Conservation (phyloP, 1,140 invertebrate genomes). For the Neuroterus valhalla region DNA sequence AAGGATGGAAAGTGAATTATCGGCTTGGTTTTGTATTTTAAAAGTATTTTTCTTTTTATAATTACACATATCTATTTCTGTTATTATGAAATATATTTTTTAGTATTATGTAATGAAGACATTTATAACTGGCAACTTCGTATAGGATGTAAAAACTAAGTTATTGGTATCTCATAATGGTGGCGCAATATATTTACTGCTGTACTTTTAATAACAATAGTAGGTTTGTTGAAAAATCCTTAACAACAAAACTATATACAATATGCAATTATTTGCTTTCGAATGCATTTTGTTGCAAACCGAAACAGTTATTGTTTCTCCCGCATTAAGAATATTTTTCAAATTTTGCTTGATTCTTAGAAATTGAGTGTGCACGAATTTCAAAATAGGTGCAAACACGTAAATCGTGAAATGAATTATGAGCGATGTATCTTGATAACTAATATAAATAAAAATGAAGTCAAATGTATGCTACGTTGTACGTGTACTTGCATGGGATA, state of each 20-base stretch:
- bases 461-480: constrained; percentile 22
- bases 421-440: background rate
- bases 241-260: constrained; percentile 4
- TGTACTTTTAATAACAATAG: background rate
- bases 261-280: background rate
- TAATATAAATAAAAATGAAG: background rate
- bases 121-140: background rate
- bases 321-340: background rate
- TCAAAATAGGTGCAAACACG: too few species aligned
- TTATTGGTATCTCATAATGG: constrained; percentile 14
- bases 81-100: background rate
- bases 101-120: background rate
- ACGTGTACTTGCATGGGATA: background rate
- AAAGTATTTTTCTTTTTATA: background rate
- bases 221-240: constrained; percentile 4
- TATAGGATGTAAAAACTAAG: constrained; percentile 15
- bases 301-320: background rate
- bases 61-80: background rate
- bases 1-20: too few species aligned
- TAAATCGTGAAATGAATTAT: background rate
- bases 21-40: background rate
- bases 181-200: constrained; percentile 17
- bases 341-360: background rate
- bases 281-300: constrained; percentile 1
- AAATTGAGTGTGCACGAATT: too few species aligned